phyloP scores from a whole-genome alignment of 2,888 invertebrate genomes.

The Cyclophora punctaria region DNA sequence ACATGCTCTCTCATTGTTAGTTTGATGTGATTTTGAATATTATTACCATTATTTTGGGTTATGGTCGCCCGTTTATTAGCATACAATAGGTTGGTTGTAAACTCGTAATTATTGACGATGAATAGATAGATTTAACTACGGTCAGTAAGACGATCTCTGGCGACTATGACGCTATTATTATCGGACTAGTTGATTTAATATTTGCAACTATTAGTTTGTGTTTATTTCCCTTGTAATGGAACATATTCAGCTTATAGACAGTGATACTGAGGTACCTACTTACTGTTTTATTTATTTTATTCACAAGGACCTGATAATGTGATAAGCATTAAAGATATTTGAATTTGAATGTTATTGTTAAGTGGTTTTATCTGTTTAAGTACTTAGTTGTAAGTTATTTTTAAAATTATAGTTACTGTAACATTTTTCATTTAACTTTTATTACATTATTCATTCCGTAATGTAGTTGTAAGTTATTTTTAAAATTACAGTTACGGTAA shows the following conservation, averaged over 20 bases:
- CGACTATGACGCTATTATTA: constrained; percentile 24
- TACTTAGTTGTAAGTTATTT: too few species aligned
- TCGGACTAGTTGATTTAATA: constrained; percentile 14
- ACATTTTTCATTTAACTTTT: too few species aligned
- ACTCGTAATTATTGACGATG: constrained; percentile 40
- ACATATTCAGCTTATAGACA: constrained; percentile 42
- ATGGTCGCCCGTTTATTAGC: constrained; percentile 60
- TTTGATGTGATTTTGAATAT: constrained; percentile 36
- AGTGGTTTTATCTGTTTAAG: too few species aligned
- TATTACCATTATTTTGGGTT: constrained; percentile 43
- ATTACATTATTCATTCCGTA: too few species aligned
- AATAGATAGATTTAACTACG: constrained; percentile 19
- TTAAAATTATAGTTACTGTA: too few species aligned
- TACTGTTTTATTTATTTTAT: constrained; percentile 4
- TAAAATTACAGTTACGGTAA: too few species aligned
- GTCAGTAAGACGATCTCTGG: constrained; percentile 12
- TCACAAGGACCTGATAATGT: not conserved
- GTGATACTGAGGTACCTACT: constrained; percentile 47
- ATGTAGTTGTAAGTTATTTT: too few species aligned
- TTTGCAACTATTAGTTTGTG: constrained; percentile 15
- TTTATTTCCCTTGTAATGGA: constrained; percentile 38
- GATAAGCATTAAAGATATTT: not conserved
- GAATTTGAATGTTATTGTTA: too few species aligned
- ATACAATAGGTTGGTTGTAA: constrained; percentile 46
- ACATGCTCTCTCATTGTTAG: constrained; percentile 36